Evolutionary conservation across 2,797 vertebrate genomes (phyloP), one percentile per base, ranked within the genome.

Genomic region (Chaetodon trifasciatus): DNA sequence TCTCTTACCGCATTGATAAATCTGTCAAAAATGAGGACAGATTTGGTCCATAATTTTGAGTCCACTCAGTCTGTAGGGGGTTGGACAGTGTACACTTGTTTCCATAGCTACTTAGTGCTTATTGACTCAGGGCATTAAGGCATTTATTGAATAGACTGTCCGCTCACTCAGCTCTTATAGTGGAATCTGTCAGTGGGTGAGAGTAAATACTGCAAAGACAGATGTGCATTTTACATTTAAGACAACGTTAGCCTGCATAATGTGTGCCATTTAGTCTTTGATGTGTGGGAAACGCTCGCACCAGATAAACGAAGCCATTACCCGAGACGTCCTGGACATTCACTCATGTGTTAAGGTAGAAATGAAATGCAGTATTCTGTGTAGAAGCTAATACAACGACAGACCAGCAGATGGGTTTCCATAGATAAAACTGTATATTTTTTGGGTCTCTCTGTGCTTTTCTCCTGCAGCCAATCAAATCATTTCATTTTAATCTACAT

Each of bases 41-140:
- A 69, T 39, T 21, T 15, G 39, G 13, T 28, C 55, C 63, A 61
- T 75, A 70, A 68, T 42, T 84, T 83, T 78, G 56, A 78, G 69
- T 65, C 47, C 56, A 16, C 21, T 67, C 39, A 46, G 71, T 70
- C 66, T 89, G 58, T 16, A n/a, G 70, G n/a, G 37, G 63, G 52
- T 24, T 52, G 55, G 69, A 71, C 47, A 21, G 63, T 70, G 40
- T 70, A 66, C 72, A 77, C 68, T 86, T 84, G 83, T 86, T 86
- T 86, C 69, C 79, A 71, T 81, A 83, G 82, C 76, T 84, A 78
- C 85, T 88, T 78, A 86, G 80, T 82, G 74, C 60, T 56, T 70
- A 82, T 85, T 81, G 77, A 81, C 74, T 42, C 57, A 39, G 69
- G 63, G 53, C 60, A 81, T 74, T 69, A 81, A 75, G 67, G 83